A percentile compares a stretch with the other conserved stretches of the same genome.
Evolutionary conservation across 2,888 invertebrate genomes (phyloP).

Genomic region (Sussaba pulchella): DNA sequence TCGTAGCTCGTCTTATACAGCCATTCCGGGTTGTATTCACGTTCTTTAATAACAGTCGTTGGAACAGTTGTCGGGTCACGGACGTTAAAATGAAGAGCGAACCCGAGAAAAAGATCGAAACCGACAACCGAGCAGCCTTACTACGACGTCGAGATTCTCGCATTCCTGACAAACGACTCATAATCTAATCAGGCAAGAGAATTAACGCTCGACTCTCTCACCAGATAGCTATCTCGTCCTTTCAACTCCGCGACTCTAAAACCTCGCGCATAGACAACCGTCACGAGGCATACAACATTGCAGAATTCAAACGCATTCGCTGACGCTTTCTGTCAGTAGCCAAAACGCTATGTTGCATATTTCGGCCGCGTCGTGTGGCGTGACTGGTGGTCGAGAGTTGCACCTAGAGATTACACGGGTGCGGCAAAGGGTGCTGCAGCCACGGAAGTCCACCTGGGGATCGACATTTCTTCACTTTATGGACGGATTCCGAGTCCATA

Average conservation of each 20-base stretch:
- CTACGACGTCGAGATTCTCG: constrained; percentile 21
- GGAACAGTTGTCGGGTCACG: neutral
- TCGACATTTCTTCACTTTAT: neutral
- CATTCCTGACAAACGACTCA: constrained; percentile 58
- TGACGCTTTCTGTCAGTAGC: constrained; percentile 42
- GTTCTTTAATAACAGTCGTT: neutral
- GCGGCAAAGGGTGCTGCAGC: constrained; percentile 5
- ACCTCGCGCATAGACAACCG: too few relatives aligned
- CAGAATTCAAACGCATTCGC: constrained; percentile 42
- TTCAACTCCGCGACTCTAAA: neutral
- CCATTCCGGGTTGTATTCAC: constrained; percentile 6
- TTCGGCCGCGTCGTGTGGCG: too few relatives aligned
- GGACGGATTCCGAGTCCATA: neutral
- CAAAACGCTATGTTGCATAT: constrained; percentile 14
- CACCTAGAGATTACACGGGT: neutral
- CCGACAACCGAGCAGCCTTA: constrained; percentile 3
- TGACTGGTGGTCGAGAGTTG: neutral
- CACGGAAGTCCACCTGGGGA: constrained; percentile 7
- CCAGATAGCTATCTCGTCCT: constrained; percentile 24
- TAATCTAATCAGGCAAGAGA: constrained; percentile 51
- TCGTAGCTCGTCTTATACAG: neutral
- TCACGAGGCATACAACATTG: constrained; percentile 35
- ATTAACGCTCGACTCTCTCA: constrained; percentile 39
- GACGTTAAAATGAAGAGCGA: constrained; percentile 46
- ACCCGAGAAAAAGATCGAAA: constrained; percentile 55